Base-by-base conservation (phyloP, 1,140 invertebrate species). In the Sitodiplosis mosellana region DNA sequence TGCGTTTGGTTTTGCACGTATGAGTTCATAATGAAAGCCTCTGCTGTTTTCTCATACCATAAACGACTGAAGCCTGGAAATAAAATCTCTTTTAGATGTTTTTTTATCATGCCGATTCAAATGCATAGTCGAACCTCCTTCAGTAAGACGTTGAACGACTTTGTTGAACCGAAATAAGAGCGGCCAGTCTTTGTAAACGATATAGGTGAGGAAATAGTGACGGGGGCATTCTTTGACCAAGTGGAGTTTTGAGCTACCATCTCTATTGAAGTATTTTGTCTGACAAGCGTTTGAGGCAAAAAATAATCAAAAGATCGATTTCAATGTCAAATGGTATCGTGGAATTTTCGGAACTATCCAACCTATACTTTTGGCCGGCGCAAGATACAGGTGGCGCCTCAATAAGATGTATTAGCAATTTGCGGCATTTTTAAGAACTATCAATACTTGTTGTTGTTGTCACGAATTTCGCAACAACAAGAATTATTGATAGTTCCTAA, bases 221-320 rank as follows among this genome's bases (percentile, higher is more conserved):
- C 60, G 43, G 5, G 63, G 61, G 53, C 67, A 69, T 17, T 69
- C 64, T 2, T 57, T 49, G 14, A 67, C 54, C 1, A 66, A 51
- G 50, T 70, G 66, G 20, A 69, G 20, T n/a, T 52, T 37, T 7
- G 53, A 56, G 14, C 37, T 40, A 3, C 56, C 56, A 33, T 51
- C 47, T 0, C 45, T 46, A 4, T 55, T 49, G 0, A 56, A 22
- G 14, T 52, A 45, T 1, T 49, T 34, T 17, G 55, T 42, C 8
- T 46, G 36, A 17, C 20, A 0, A 27, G 12, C 11, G 53, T 22
- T 17, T 12, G 19, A 12, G 10, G 8, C 6, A 12, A 10, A 34
- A 7, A 8, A 15, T 7, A n/a, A 15, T 10, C 12, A n/a, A 12
- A 33, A 12, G 6, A n/a, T n/a, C n/a, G n/a, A n/a, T n/a, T n/a